Evolutionary conservation across 2,113 vertebrate species (phyloP), one percentile per base, ranked within the genome.

Genomic region (Tragelaphus strepsiceros): DNA sequence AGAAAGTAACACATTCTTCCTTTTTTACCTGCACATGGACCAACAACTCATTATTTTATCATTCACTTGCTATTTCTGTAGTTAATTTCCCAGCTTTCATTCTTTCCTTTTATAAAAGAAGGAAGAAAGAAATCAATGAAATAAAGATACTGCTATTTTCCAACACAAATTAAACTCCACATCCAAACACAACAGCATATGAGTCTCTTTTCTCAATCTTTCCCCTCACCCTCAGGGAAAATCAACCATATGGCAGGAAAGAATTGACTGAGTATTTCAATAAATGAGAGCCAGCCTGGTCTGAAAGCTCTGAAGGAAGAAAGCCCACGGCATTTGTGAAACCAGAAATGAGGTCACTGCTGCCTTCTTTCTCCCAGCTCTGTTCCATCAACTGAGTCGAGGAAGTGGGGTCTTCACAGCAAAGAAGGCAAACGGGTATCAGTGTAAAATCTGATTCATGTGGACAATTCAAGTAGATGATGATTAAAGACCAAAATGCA

Each of bases 121-220:
- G 62, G 35, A 94, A 93, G 51, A 78, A 88, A 24, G 24, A 96
- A 96, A 94, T 97, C 93, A 92, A 89, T 95, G 91, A 90, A 92
- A 67, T 95, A 94, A 94, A 81, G 95, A 97, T 39, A 64, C 39
- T 89, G 91, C 62, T 96, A 82, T 97, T 97, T 98, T 83, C 97
- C 77, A 19, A 96, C 78, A 94, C 80, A 62, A 95, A 97, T 95
- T 81, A 96, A 97, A 96, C 81, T 84, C 88, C 56, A 71, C 61
- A 86, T 80, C 80, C 43, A 97, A 96, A 98, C 46, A 84, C 35
- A 96, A 91, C 74, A 93, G 46, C 96, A 96, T 53, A 90, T 62
- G 96, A 46, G 22, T 67, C 78, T 95, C 51, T 78, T 58, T 94
- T 96, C 96, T 90, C 77, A 30, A 6, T 59, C 91, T 22, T 32